A percentile compares a stretch with the other conserved stretches of the same genome.
These are phyloP conservation scores for Grapholita molesta DNA, from an alignment of 1,140 invertebrate species.

Conservation along the genomic window DNA sequence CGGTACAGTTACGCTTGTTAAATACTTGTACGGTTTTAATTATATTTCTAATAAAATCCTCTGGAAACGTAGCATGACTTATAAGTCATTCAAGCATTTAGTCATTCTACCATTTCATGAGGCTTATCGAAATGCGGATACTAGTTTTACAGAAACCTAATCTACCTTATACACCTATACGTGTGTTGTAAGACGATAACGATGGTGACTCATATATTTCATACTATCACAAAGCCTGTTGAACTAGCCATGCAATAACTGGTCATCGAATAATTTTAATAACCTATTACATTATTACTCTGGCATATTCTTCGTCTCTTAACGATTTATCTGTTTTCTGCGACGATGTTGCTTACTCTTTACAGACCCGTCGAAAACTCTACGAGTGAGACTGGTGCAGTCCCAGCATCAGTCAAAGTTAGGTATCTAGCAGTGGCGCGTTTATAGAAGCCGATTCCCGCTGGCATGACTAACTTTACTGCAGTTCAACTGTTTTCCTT, in stretches of 20 bases:
- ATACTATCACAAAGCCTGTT: not conserved
- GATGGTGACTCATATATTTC: conserved; percentile 9
- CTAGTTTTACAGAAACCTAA: not conserved
- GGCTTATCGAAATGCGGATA: not conserved
- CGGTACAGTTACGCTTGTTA: not conserved
- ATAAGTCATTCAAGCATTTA: no score
- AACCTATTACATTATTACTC: no score
- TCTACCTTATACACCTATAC: not conserved
- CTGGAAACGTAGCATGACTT: not conserved
- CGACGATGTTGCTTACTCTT: not conserved
- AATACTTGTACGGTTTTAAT: not conserved
- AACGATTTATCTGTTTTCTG: not conserved
- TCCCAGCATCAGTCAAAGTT: no score
- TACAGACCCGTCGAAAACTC: not conserved
- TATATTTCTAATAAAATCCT: no score
- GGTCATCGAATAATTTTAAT: no score
- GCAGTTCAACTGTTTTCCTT: no score
- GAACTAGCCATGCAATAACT: not conserved
- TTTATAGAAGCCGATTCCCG: no score
- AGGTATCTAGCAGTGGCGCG: no score
- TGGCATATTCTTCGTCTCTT: not conserved
- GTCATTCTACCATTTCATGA: not conserved
- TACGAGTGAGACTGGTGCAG: not conserved
- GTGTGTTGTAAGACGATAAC: not conserved
- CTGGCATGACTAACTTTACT: no score